These are phyloP conservation scores for Orestias chungarensis DNA, from an alignment of 2,797 vertebrate genomes.

Conservation along the genomic window DNA sequence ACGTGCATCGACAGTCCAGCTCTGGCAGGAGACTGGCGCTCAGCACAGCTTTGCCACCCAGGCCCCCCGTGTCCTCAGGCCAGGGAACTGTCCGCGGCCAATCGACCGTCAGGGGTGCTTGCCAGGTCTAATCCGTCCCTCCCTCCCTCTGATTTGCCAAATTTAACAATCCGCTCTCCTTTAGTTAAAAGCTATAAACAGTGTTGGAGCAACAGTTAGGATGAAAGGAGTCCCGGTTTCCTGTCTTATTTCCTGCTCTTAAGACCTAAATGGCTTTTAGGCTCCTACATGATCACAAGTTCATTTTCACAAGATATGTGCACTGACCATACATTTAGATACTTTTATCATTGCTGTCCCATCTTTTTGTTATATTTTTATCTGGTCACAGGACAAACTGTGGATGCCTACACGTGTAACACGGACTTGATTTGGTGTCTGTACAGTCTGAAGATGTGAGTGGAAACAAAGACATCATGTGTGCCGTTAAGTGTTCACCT, in stretches of 20 bases:
- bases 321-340: conserved; percentile 70
- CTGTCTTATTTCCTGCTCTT: not conserved
- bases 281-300: too few relatives aligned
- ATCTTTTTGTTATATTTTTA: conserved; percentile 35
- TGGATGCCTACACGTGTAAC: not conserved
- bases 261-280: not conserved
- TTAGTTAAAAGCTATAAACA: conserved; percentile 20
- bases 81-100: conserved; percentile 54
- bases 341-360: conserved; percentile 32
- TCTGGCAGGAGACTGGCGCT: conserved; percentile 47
- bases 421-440: not conserved
- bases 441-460: conserved; percentile 13
- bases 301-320: too few relatives aligned
- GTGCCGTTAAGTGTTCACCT: conserved; percentile 34
- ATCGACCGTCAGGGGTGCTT: conserved; percentile 56
- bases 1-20: conserved; percentile 9
- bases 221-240: conserved; percentile 13
- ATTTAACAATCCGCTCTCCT: conserved; percentile 31
- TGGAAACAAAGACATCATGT: not conserved
- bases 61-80: conserved; percentile 37
- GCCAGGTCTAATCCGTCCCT: conserved; percentile 54
- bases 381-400: conserved; percentile 13
- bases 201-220: not conserved
- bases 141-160: conserved; percentile 45
- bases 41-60: conserved; percentile 31